Conservation (phyloP, 1,140 invertebrate genomes). For the Papilio xuthus region DNA sequence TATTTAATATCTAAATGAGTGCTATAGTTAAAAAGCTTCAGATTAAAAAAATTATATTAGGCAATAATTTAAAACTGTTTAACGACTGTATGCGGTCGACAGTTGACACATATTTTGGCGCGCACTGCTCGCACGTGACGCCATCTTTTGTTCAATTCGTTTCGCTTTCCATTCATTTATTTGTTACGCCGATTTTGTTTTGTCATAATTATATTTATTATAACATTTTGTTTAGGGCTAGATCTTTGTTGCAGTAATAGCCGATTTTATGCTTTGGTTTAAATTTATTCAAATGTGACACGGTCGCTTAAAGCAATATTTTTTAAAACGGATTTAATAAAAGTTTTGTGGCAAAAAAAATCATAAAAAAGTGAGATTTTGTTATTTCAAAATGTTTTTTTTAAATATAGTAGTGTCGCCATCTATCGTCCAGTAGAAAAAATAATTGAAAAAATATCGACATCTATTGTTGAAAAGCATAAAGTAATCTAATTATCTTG, state of each 20-base stretch:
- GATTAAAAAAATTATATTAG: conserved; percentile 39
- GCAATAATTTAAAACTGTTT: conserved; percentile 46
- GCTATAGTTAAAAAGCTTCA: neutral
- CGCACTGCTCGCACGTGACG: conserved; percentile 60
- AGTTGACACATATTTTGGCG: conserved; percentile 65
- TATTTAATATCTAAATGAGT: conserved; percentile 1
- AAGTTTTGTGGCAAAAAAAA: neutral
- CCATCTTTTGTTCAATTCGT: conserved; percentile 65
- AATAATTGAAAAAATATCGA: neutral
- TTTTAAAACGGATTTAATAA: neutral
- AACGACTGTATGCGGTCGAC: conserved; percentile 56
- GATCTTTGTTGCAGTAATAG: conserved; percentile 44
- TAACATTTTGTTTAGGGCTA: conserved; percentile 53
- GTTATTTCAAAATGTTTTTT: too few species aligned
- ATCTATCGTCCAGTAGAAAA: too few species aligned
- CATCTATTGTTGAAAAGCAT: neutral
- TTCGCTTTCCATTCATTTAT: conserved; percentile 53
- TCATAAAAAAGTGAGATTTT: too few species aligned
- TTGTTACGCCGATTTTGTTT: conserved; percentile 56
- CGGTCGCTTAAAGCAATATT: conserved; percentile 33
- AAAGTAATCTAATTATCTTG: neutral
- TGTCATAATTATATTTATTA: conserved; percentile 53
- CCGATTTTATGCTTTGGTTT: conserved; percentile 49
- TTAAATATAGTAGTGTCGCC: too few species aligned
- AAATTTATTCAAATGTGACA: conserved; percentile 56